Base-by-base conservation (phyloP, 1,140 invertebrate species). In the Adoxophyes honmai region DNA sequence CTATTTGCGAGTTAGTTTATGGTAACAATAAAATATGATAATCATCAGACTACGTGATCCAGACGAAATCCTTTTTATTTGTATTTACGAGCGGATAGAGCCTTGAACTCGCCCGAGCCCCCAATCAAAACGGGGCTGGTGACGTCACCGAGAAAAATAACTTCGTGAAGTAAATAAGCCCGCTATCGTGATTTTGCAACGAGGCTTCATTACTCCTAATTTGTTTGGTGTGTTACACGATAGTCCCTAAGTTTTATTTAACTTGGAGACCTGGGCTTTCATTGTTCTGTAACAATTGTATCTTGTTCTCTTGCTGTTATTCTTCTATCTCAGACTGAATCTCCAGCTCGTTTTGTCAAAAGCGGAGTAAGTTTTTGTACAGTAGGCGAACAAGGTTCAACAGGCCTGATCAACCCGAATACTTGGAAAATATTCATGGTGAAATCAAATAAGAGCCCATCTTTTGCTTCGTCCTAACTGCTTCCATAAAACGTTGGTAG, bases 11-110 rank as follows among this genome's bases (percentile, higher is more conserved):
- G 71, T 62, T 73, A 71, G 70, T 75, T 73, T 75, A 77, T 70
- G 71, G 18, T 68, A 78, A 75, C 66, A 72, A 81, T 85, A 85
- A 85, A 85, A 80, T 76, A 83, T 78, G 78, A 85, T 85, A 85
- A 80, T 71, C 68, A 79, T 83, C 78, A 64, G 66, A 62, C 77
- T 77, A 79, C 76, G 70, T 75, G 71, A 79, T 74, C 79, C 71
- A 69, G 71, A 66, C 68, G 68, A 67, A 68, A 73, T 72, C 74
- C 70, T 70, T 77, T 81, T 80, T 83, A 81, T 79, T 82, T 74
- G 73, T 82, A 81, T 82, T 86, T 82, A 83, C 74, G 78, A 81
- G 64, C 64, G 68, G 77, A 75, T 72, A 65, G 69, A 63, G 67
- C 80, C 78, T 83, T 81, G 80, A 81, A 74, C 75, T 13, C 64